Evolutionary conservation across 2,113 vertebrate genomes (phyloP), one percentile per base, ranked within the genome.

Genomic region (Daubentonia madagascariensis): DNA sequence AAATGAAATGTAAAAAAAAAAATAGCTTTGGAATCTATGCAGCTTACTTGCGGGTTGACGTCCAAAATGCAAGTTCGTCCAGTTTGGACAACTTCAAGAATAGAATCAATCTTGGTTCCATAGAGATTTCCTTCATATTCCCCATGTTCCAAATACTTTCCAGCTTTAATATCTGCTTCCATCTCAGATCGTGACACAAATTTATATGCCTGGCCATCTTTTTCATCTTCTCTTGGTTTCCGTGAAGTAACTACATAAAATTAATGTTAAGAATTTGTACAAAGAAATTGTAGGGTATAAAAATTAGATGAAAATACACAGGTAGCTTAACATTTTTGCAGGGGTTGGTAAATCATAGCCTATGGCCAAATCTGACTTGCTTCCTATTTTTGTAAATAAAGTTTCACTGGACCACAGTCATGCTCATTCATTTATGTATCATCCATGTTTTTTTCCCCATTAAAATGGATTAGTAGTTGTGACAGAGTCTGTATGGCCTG

Each of bases 81-180:
- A 1, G 99, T 99, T 43, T 98, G 97, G 95, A 99, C 99, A 97
- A 99, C 99, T 98, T 99, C 99, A 68, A 99, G 99, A 95, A 99
- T 99, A 17, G 99, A 99, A 98, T 99, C 99, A 3, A 99, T 99
- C 98, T 99, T 99, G 92, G 99, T 99, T 96, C 99, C 99, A 37
- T 99, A 99, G 92, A 99, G 99, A 98, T 99, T 99, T 85, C 99
- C 99, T 96, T 99, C 99, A 45, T 99, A 99, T 92, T 99, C 99
- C 17, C 99, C 99, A 59, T 99, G 99, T 98, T 99, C 99, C 98
- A 99, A 98, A 89, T 99, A 99, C 59, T 99, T 99, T 87, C 99
- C 99, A 94, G 99, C 99, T 98, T 99, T 99, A 97, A 99, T 99
- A 98, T 99, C 99, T 5, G 68, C 98, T 98, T 99, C 99, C 99